Base-by-base conservation (phyloP, 2,113 vertebrate genomes). In the Chaenocephalus aceratus region DNA sequence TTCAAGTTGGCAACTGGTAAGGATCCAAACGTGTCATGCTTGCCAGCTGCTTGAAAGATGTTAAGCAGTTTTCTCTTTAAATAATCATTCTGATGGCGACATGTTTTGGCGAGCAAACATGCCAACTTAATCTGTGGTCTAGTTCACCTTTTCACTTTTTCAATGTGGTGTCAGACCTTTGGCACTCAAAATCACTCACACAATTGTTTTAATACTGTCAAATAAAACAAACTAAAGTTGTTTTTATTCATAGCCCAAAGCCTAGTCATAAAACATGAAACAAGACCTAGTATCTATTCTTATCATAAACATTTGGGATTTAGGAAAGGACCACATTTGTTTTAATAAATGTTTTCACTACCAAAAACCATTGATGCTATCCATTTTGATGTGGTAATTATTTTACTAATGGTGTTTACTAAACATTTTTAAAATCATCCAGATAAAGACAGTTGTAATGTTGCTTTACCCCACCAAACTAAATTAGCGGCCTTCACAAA, bases 221-320 rank as follows among this genome's bases (percentile, higher is more conserved):
- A 62, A 52, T 5, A 41, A 61, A 48, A 51, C 21, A 0, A 12
- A 64, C 4, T 16, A 16, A 71, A 41, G 23, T 2, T 23, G 23
- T 8, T 65, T 69, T 70, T 69, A 15, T 26, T 57, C 21, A 6
- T 34, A 10, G 30, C n/a, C 6, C 41, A 16, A 34, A 45, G 12
- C 41, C 36, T 61, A 13, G 9, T 26, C 13, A 36, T 57, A 12
- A 10, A 46, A 59, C 23, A 59, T 54, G 10, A 30, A 65, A 71
- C 51, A 52, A 61, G 68, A 63, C 72, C 61, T 56, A 56, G 78
- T 84, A 9, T 79, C 13, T 60, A 8, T 69, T 62, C 69, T 26
- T 10, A 51, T 72, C 5, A 73, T 87, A 75, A 82, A 41, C 72
- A 84, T 71, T 64, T 75, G 26, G 60, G 36, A 15, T 23, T 64